Evolutionary conservation across 2,888 invertebrate species (phyloP), one percentile per base, ranked within the genome.

Genomic region (Meiosimyza decipiens): DNA sequence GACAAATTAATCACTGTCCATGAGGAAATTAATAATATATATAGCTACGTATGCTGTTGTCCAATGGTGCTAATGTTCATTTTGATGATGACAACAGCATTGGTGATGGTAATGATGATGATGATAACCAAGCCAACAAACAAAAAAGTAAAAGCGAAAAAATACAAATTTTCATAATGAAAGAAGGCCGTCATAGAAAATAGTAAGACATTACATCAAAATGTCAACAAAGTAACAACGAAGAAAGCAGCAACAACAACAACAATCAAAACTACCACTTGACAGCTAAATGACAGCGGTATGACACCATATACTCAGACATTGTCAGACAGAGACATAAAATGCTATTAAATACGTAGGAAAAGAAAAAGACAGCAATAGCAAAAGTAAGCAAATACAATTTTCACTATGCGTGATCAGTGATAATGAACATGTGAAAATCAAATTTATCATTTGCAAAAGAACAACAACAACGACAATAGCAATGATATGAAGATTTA

Each of bases 1-100:
- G 28, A 68, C 49, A 18, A 68, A 68, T 68, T 69, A 69, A 60
- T 69, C 60, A 69, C 69, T 69, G 60, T 60, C 59, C 69, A 60
- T 50, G 69, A 60, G 68, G 68, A 68, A 68, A 57, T 68, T 59
- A 68, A 68, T 68, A 68, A 67, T 67, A 13, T 55, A 67, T 67
- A 13, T 55, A 40, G 54, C 55, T 59, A 67, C 67, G 51, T 57
- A 64, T 64, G 72, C 69, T 68, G 69, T 49, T 57, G 40, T 28
- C 16, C 47, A 49, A 49, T 52, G 22, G 18, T 40, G 40, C 40
- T 40, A 40, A 40, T 40, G 9, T 40, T 40, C 9, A 40, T 40
- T 40, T 40, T 40, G 40, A 40, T 40, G 40, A 40, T 47, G 62
- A 55, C 18, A 18, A 47, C 40, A 22, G 22, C 50, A 47, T 9